Evolutionary conservation across 1,140 invertebrate species (phyloP), one percentile per base, ranked within the genome.

Genomic region (Ladona fulva): DNA sequence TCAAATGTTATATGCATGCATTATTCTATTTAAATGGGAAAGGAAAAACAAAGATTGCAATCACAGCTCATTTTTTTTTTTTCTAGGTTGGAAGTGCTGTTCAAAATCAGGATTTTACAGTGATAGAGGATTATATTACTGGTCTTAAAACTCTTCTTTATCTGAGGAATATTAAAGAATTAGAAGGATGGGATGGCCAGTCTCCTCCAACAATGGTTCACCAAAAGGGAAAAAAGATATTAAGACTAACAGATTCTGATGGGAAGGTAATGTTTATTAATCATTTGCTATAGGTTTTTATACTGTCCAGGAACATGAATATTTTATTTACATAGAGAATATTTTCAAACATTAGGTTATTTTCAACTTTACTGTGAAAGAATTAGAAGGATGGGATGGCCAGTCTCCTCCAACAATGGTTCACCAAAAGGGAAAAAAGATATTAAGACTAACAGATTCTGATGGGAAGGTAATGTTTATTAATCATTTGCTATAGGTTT

Each of bases 21-120:
- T n/a, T n/a, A n/a, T n/a, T n/a, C n/a, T n/a, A n/a, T n/a, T n/a
- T n/a, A n/a, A n/a, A n/a, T n/a, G n/a, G n/a, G n/a, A n/a, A n/a
- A n/a, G n/a, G n/a, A n/a, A n/a, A n/a, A n/a, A n/a, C n/a, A n/a
- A n/a, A n/a, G 44, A 52, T 52, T 52, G 19, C 19, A 74, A 12
- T 74, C 25, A 25, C 8, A 29, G 75, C 75, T 76, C 37, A 76
- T 37, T 76, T 1, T 25, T 1, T 77, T 24, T 78, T 76, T 77
- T 78, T 81, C 0, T 80, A 96, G 93, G 90, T 98, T 76, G 95
- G 97, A 84, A 98, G 96, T 84, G 95, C 97, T 8, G 90, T 99
- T 19, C 98, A 99, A 84, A 99, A 99, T 87, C 98, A 99, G 88
- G 97, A 98, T 85, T 99, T 97, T 81, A 97, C 96, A 0, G 83